Evolutionary conservation across 2,888 invertebrate genomes (phyloP).

Genomic region (Yponomeuta malinellus): DNA sequence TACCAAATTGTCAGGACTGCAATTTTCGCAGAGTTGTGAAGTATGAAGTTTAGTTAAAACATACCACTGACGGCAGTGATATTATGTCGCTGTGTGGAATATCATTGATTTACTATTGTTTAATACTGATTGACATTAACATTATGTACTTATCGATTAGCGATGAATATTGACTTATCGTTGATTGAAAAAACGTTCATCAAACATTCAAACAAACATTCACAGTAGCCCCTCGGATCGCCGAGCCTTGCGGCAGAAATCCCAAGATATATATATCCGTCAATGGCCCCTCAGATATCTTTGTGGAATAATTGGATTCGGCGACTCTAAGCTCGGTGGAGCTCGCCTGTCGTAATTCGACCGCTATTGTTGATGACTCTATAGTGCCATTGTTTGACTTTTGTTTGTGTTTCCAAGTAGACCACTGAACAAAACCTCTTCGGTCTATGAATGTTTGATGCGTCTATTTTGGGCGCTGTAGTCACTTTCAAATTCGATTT

Average conservation of each 20-base stretch:
- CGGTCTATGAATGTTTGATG: background rate
- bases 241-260: background rate
- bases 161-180: too few species aligned
- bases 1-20: too few species aligned
- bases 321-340: constrained; percentile 13
- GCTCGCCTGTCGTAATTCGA: background rate
- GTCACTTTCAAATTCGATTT: background rate
- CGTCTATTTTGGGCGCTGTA: background rate
- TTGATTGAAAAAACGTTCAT: background rate
- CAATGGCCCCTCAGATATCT: constrained; percentile 27
- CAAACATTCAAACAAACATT: background rate
- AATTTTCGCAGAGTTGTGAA: too few species aligned
- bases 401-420: constrained; percentile 1
- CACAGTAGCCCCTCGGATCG: background rate
- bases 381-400: background rate
- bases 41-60: too few species aligned
- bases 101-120: too few species aligned
- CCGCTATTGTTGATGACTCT: background rate
- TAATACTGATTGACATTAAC: too few species aligned
- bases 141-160: too few species aligned
- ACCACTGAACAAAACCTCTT: background rate
- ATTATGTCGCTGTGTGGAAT: too few species aligned
- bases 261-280: constrained; percentile 20
- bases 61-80: too few species aligned
- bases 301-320: constrained; percentile 27